phyloP scores from a whole-genome alignment of 2,888 invertebrate genomes.

The Synanthedon tipuliformis region DNA sequence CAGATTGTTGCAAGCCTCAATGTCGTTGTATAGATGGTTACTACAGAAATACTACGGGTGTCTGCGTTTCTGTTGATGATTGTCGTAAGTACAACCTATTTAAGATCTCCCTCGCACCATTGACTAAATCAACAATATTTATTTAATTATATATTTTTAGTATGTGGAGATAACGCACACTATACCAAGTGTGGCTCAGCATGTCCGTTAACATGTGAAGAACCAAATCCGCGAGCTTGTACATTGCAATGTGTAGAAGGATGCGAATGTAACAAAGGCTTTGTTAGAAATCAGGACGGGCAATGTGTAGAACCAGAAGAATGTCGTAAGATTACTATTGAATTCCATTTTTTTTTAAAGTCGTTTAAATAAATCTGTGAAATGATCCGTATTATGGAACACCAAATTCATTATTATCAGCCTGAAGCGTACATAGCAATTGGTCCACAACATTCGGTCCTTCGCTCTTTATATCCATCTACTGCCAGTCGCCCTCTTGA shows the following conservation, averaged over 20 bases:
- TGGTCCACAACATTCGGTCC: too few species aligned
- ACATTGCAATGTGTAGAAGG: constrained; percentile 1
- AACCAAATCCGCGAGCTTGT: constrained; percentile 1
- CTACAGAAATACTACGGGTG: constrained; percentile 7
- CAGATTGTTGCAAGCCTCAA: constrained; percentile 5
- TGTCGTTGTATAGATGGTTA: constrained; percentile 6
- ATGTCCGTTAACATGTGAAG: constrained; percentile 5
- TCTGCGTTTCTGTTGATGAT: constrained; percentile 13
- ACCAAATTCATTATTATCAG: too few species aligned
- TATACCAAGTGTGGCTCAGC: constrained; percentile 3
- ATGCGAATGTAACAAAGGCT: background rate
- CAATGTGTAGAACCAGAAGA: background rate
- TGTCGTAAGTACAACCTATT: constrained; percentile 13
- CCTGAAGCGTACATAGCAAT: too few species aligned
- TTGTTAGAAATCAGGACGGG: background rate
- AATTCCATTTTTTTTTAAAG: too few species aligned
- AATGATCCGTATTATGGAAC: background rate
- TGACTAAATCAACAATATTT: background rate
- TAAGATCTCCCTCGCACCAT: background rate
- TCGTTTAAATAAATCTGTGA: background rate
- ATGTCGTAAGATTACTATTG: background rate
- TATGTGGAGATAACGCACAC: background rate
- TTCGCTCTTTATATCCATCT: too few species aligned
- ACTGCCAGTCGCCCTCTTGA: too few species aligned
- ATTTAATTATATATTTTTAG: background rate